These are phyloP conservation scores for Flexamia atlantica DNA, from an alignment of 2,888 invertebrate species.

Conservation along the genomic window DNA sequence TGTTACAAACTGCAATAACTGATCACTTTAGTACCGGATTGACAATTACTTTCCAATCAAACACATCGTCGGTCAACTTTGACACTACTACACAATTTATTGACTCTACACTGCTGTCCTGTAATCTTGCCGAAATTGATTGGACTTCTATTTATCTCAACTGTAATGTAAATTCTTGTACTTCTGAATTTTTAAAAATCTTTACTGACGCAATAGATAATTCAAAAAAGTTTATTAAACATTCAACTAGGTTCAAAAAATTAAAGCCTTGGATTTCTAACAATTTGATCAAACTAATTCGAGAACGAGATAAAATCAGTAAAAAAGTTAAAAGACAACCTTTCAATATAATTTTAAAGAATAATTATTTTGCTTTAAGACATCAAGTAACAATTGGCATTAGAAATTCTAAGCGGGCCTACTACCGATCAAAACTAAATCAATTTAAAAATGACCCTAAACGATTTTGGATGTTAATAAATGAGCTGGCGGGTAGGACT, in stretches of 20 bases:
- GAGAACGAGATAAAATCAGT: conserved; percentile 17
- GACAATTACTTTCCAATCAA: not conserved
- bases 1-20: not conserved
- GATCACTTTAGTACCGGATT: too few species aligned
- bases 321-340: conserved; percentile 49
- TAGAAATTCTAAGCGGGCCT: conserved; percentile 3
- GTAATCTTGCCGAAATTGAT: not conserved
- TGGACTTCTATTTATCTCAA: too few species aligned
- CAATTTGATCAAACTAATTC: not conserved
- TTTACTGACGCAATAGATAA: not conserved
- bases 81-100: not conserved
- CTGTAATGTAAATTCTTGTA: not conserved
- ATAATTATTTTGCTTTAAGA: not conserved
- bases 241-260: not conserved
- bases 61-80: not conserved
- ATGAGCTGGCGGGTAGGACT: conserved; percentile 29
- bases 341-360: not conserved
- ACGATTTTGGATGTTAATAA: conserved; percentile 26
- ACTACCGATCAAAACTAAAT: conserved; percentile 34
- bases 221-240: conserved; percentile 4
- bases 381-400: not conserved
- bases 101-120: conserved; percentile 2
- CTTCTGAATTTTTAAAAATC: not conserved
- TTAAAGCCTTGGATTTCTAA: conserved; percentile 41
- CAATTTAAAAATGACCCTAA: conserved; percentile 26